Evolutionary conservation across 2,797 vertebrate species (phyloP), one percentile per base, ranked within the genome.

Genomic region (Dromococcyx pavoninus): DNA sequence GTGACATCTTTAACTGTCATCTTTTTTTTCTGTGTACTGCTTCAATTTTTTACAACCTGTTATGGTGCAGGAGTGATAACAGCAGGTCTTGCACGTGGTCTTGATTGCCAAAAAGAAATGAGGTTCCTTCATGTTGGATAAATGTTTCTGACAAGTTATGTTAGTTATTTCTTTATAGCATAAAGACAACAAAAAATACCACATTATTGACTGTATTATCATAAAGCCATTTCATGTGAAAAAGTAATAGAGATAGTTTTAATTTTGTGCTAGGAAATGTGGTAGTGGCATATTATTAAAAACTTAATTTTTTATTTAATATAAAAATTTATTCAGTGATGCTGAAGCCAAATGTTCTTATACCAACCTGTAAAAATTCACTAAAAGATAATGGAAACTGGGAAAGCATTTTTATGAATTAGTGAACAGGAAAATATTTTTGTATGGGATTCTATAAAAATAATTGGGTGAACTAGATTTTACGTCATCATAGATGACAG

Each of bases 61-160:
- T 81, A 30, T 0, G 0, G 32, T 69, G 23, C 7, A 27, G 8
- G 23, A 70, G 10, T 28, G 54, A 11, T 13, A 14, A 24, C 46
- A 56, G 46, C 43, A 74, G 57, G 60, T 70, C 39, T 76, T 84
- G 21, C 24, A 25, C 4, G 0, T 58, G 6, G 13, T 84, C 28
- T 35, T 86, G 44, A 58, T 70, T 54, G 33, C 37, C 33, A 53
- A 51, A 82, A 72, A 53, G 9, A 27, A 79, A 32, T 62, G 12
- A 57, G 30, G 21, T 75, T 67, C 67, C 22, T 60, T 78, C 35
- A 35, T 35, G 41, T 35, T 75, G 81, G 54, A 75, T 6, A 51
- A 56, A 53, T 80, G 11, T 80, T 83, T 77, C 75, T 77, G 18
- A 56, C 24, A 77, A 69, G 30, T 58, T 57, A 28, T 4, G 11